Evolutionary conservation across 2,797 vertebrate genomes (phyloP).

Genomic region (Lepilemur ruficaudatus): DNA sequence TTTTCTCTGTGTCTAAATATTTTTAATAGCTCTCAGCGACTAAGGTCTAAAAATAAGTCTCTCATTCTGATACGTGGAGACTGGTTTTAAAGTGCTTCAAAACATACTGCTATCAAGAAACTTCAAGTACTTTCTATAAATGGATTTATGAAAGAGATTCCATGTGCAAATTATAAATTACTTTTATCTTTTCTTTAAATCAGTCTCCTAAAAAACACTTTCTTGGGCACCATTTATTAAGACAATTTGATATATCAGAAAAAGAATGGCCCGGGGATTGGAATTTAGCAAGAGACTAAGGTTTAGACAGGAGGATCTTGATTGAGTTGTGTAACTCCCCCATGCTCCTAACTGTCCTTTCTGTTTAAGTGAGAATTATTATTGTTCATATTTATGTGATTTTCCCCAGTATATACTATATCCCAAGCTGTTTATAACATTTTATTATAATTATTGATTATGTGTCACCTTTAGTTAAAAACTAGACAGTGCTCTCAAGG

Average conservation of each 20-base stretch:
- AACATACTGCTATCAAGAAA: neutral
- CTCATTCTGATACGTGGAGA: neutral
- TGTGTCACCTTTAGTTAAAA: neutral
- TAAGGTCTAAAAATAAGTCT: neutral
- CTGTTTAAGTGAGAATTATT: neutral
- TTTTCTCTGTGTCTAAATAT: conserved; percentile 23
- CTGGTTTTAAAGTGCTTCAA: neutral
- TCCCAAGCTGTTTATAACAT: neutral
- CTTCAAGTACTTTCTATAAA: conserved; percentile 22
- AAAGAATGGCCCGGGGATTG: neutral
- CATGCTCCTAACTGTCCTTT: neutral
- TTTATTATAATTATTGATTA: conserved; percentile 16
- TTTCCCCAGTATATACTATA: neutral
- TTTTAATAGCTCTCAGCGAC: neutral
- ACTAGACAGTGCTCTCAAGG: neutral
- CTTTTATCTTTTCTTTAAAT: neutral
- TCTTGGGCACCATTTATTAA: neutral
- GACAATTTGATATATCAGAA: neutral
- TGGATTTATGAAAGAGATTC: neutral
- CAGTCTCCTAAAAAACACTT: neutral
- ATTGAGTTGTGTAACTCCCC: neutral
- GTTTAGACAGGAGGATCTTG: neutral
- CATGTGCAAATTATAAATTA: neutral
- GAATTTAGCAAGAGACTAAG: neutral
- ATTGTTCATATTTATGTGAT: neutral